A percentile compares a stretch with the other conserved stretches of the same genome.
Evolutionary conservation across 2,113 vertebrate species (phyloP).

Genomic region (Ancistrus triradiatus): DNA sequence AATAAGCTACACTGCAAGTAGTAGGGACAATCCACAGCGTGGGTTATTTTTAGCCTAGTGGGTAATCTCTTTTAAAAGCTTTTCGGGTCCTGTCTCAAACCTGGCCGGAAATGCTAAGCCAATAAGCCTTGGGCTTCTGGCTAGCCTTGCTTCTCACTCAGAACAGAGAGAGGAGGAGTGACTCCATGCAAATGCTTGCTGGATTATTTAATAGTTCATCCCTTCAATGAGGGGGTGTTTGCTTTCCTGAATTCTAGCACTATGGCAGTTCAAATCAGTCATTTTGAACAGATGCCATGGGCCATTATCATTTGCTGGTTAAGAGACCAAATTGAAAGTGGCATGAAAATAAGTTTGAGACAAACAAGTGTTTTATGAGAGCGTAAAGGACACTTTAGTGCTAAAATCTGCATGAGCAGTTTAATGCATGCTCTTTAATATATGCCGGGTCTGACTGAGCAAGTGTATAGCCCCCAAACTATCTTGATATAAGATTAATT

Average conservation of each 20-base stretch:
- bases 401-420: neutral
- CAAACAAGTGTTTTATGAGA: neutral
- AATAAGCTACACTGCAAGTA: slow-evolving; percentile 26
- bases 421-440: slow-evolving; percentile 7
- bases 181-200: slow-evolving; percentile 44
- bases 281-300: slow-evolving; percentile 1
- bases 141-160: slow-evolving; percentile 48
- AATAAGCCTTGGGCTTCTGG: slow-evolving; percentile 80
- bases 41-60: slow-evolving; percentile 85
- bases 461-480: slow-evolving; percentile 29
- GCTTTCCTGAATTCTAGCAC: slow-evolving; percentile 43
- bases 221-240: slow-evolving; percentile 38
- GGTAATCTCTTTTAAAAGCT: slow-evolving; percentile 90
- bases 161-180: slow-evolving; percentile 31
- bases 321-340: no score
- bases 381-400: slow-evolving; percentile 4
- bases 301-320: no score
- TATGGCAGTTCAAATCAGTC: slow-evolving; percentile 16
- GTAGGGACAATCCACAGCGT: slow-evolving; percentile 43
- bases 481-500: slow-evolving; percentile 37
- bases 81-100: slow-evolving; percentile 83
- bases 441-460: slow-evolving; percentile 18
- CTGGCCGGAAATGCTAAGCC: slow-evolving; percentile 90
- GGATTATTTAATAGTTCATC: slow-evolving; percentile 59
- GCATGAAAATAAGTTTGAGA: neutral